A percentile compares a stretch with the other conserved stretches of the same genome.
Evolutionary conservation across 2,888 invertebrate genomes (phyloP).

Genomic region (Linnaemya tessellans): DNA sequence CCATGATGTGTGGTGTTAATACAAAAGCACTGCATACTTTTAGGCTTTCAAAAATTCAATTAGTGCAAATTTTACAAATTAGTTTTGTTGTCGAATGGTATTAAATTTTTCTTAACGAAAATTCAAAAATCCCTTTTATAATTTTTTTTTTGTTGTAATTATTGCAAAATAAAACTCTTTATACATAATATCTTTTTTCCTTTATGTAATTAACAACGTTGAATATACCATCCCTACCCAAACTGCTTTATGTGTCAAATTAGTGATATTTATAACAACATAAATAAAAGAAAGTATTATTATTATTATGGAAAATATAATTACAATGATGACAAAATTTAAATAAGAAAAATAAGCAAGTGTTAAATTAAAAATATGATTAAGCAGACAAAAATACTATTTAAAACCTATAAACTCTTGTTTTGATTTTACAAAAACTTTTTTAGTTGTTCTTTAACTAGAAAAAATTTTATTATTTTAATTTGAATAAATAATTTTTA

Average conservation of each 20-base stretch:
- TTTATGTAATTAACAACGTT: constrained; percentile 14
- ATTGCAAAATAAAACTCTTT: constrained; percentile 22
- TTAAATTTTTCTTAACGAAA: not conserved
- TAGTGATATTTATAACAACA: constrained; percentile 73
- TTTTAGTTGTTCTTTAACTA: not conserved
- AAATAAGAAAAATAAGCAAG: not conserved
- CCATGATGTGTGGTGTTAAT: not conserved
- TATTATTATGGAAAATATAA: constrained; percentile 34
- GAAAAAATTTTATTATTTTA: not conserved
- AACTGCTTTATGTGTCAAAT: constrained; percentile 72
- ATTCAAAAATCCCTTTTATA: constrained; percentile 1
- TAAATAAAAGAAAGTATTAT: constrained; percentile 52
- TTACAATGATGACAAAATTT: constrained; percentile 42
- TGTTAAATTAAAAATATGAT: not conserved
- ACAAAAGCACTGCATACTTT: not conserved
- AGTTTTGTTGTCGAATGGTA: not conserved
- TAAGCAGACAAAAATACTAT: not conserved
- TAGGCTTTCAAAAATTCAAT: not conserved
- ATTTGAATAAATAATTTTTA: no score
- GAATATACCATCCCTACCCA: constrained; percentile 60
- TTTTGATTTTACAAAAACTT: not conserved
- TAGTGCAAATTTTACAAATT: not conserved
- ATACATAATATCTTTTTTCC: not conserved
- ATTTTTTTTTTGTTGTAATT: constrained; percentile 33
- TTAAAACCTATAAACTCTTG: not conserved